These are phyloP conservation scores for Lasius fuliginosus DNA, from an alignment of 2,888 invertebrate species.

Conservation along the genomic window DNA sequence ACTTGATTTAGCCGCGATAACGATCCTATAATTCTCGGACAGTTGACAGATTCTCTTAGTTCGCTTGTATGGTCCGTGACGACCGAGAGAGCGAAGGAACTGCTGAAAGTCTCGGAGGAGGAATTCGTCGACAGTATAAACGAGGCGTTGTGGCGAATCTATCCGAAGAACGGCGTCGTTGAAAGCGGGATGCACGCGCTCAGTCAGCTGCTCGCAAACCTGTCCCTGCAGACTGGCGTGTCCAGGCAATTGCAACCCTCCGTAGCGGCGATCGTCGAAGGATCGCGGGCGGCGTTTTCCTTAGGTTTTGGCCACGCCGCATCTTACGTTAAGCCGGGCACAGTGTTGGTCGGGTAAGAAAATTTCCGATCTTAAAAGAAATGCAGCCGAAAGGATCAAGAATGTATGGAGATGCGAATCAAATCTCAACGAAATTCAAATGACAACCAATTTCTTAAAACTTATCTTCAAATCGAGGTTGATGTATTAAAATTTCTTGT, in stretches of 20 bases:
- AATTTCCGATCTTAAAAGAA: conserved; percentile 3
- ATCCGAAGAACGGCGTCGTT: conserved; percentile 87
- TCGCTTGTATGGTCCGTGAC: conserved; percentile 98
- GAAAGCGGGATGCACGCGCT: conserved; percentile 88
- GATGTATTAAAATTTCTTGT: background rate
- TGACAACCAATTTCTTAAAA: background rate
- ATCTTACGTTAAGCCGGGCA: conserved; percentile 93
- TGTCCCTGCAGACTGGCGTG: conserved; percentile 87
- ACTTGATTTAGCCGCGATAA: background rate
- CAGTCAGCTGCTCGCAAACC: conserved; percentile 85
- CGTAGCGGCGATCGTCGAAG: conserved; percentile 88
- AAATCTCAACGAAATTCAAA: background rate
- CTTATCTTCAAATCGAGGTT: background rate
- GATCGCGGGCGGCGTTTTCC: conserved; percentile 95
- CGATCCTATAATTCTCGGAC: conserved; percentile 27
- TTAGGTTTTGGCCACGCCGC: conserved; percentile 96
- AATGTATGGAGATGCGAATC: background rate
- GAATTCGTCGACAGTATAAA: conserved; percentile 96
- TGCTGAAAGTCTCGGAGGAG: conserved; percentile 91
- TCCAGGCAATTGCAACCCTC: conserved; percentile 91
- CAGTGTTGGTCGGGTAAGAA: conserved; percentile 94
- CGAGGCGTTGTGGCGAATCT: conserved; percentile 92
- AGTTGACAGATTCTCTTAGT: conserved; percentile 91
- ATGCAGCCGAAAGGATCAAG: background rate
- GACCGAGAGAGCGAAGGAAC: conserved; percentile 90